These are phyloP conservation scores for Drosophila arizonae DNA, from an alignment of 1,140 invertebrate genomes.

Conservation along the genomic window DNA sequence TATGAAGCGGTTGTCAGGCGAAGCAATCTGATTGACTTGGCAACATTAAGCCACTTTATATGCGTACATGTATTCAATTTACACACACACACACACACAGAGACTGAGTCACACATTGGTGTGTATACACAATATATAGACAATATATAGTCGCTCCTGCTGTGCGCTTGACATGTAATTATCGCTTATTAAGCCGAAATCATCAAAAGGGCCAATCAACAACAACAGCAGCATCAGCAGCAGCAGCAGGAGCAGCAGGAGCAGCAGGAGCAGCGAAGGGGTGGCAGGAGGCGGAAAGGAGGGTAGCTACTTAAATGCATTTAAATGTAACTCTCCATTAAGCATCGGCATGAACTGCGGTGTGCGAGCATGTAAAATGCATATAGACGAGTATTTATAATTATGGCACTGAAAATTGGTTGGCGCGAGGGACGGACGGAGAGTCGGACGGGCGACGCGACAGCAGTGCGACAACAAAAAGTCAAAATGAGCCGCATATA, in stretches of 20 bases:
- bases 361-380: conserved; percentile 12
- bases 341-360: conserved; percentile 34
- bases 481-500: conserved; percentile 67
- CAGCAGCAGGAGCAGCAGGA: neutral
- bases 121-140: neutral
- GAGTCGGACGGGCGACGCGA: neutral
- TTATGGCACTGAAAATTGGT: conserved; percentile 71
- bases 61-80: conserved; percentile 7
- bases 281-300: neutral
- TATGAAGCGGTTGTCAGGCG: no score
- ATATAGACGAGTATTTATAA: conserved; percentile 56
- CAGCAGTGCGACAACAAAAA: conserved; percentile 48
- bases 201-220: conserved; percentile 47
- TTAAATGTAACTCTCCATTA: conserved; percentile 70
- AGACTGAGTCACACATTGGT: neutral
- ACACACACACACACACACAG: conserved; percentile 10
- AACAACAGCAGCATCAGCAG: conserved; percentile 9
- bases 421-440: neutral
- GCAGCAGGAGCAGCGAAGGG: no score
- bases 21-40: neutral
- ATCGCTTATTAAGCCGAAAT: conserved; percentile 49
- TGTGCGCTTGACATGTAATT: conserved; percentile 44
- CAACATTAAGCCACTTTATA: neutral
- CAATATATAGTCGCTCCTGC: conserved; percentile 3
- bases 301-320: conserved; percentile 75